Evolutionary conservation across 37 sponge, comb jelly and placozoan genomes (phyloP).

Genomic region (Oopsacas minuta): DNA sequence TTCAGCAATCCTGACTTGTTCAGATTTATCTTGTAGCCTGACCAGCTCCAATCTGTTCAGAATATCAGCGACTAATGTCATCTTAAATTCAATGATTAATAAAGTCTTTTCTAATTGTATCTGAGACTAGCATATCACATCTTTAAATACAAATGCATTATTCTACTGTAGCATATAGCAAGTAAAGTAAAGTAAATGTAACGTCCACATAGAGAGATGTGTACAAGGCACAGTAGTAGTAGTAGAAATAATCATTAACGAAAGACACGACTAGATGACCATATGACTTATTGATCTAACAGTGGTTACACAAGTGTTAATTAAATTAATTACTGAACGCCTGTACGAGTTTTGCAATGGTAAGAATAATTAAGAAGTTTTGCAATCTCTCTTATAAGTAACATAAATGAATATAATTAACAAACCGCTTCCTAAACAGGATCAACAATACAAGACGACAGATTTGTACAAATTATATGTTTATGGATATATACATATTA

Average conservation of each 20-base stretch:
- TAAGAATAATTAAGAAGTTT: too few relatives aligned
- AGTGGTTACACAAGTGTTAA: too few relatives aligned
- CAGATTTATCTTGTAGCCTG: background rate
- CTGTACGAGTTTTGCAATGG: too few relatives aligned
- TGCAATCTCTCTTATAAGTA: too few relatives aligned
- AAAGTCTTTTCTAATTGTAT: background rate
- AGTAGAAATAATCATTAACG: background rate
- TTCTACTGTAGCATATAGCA: background rate
- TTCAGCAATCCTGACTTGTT: background rate
- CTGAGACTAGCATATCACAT: background rate
- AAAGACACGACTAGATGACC: background rate
- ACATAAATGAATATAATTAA: too few relatives aligned
- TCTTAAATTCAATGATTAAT: background rate
- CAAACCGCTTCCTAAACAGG: too few relatives aligned
- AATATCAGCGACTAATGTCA: slow-evolving; percentile 1
- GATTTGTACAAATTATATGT: too few relatives aligned
- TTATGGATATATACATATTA: too few relatives aligned
- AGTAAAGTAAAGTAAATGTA: too few relatives aligned
- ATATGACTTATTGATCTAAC: background rate
- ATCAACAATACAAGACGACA: too few relatives aligned
- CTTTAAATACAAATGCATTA: background rate
- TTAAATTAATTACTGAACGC: too few relatives aligned
- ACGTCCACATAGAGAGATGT: background rate
- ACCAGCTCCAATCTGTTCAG: background rate
- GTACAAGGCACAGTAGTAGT: background rate